Conservation (phyloP, 2,888 invertebrate species). For the Furcula furcula region DNA sequence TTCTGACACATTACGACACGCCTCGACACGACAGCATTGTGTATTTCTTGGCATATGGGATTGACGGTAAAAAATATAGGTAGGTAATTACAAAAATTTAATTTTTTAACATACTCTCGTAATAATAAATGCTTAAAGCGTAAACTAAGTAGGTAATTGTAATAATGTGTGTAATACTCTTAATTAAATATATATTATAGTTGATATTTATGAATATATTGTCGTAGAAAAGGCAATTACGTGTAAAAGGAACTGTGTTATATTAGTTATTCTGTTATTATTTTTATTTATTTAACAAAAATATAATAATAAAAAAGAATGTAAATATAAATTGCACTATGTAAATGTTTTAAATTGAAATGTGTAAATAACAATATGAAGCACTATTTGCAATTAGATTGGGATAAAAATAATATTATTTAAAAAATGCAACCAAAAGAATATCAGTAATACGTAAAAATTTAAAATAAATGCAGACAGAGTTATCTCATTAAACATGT, state of each 20-base stretch:
- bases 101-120: slow-evolving; percentile 17
- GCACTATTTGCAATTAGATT: background rate
- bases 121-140: slow-evolving; percentile 36
- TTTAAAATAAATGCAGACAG: background rate
- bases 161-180: slow-evolving; percentile 21
- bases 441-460: background rate
- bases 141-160: slow-evolving; percentile 25
- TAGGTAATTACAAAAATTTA: slow-evolving; percentile 16
- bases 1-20: too few species aligned
- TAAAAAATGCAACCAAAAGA: too few species aligned
- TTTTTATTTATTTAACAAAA: background rate
- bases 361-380: background rate
- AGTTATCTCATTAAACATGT: too few species aligned
- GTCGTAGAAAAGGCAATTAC: background rate
- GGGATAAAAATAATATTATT: background rate
- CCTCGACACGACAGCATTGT: too few species aligned
- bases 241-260: background rate
- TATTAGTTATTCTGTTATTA: background rate
- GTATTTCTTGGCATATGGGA: too few species aligned
- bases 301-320: too few species aligned
- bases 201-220: background rate
- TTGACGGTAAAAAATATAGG: slow-evolving; percentile 11
- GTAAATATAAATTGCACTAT: background rate
- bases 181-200: background rate
- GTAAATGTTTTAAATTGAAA: background rate